Percentiles rank a stretch among this genome's conserved stretches.
Conservation (phyloP, 2,888 invertebrate species). For the Drosophila cognata region DNA sequence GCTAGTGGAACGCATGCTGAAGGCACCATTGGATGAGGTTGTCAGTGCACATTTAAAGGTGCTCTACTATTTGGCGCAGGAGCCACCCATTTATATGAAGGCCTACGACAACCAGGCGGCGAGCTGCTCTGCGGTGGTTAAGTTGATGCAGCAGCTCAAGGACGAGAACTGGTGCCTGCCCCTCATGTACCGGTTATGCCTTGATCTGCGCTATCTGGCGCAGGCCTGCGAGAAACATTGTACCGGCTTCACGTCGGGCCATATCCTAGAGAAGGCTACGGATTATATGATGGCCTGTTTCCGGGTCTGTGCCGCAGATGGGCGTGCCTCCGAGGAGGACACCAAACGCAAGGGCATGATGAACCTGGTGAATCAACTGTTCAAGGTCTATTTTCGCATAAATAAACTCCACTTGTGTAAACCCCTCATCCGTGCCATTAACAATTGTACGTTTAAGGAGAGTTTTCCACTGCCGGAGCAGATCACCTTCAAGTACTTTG, state of each 20-base stretch:
- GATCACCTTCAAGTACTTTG: constrained; percentile 98
- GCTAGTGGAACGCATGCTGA: constrained; percentile 89
- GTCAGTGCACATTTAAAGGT: constrained; percentile 90
- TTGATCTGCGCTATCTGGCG: constrained; percentile 94
- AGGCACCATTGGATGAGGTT: constrained; percentile 91
- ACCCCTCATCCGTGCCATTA: constrained; percentile 98
- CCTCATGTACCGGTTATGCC: constrained; percentile 94
- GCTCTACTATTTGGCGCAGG: constrained; percentile 85
- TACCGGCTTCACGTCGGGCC: constrained; percentile 82
- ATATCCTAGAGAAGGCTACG: constrained; percentile 93
- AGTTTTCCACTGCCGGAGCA: constrained; percentile 96
- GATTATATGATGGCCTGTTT: constrained; percentile 97
- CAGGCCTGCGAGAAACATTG: constrained; percentile 90
- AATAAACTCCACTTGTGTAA: constrained; percentile 95
- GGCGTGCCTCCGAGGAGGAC: constrained; percentile 91
- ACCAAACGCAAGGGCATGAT: constrained; percentile 99
- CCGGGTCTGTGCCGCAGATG: constrained; percentile 96
- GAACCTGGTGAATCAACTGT: constrained; percentile 97
- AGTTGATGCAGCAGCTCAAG: constrained; percentile 93
- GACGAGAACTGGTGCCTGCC: constrained; percentile 99
- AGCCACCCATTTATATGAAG: constrained; percentile 86
- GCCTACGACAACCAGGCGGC: constrained; percentile 92
- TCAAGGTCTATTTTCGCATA: constrained; percentile 97
- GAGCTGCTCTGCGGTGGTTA: constrained; percentile 91
- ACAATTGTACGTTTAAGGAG: constrained; percentile 95